A percentile compares a stretch with the other conserved stretches of the same genome.
phyloP scores from a whole-genome alignment of 2,888 invertebrate species.

The Lymantria dispar region DNA sequence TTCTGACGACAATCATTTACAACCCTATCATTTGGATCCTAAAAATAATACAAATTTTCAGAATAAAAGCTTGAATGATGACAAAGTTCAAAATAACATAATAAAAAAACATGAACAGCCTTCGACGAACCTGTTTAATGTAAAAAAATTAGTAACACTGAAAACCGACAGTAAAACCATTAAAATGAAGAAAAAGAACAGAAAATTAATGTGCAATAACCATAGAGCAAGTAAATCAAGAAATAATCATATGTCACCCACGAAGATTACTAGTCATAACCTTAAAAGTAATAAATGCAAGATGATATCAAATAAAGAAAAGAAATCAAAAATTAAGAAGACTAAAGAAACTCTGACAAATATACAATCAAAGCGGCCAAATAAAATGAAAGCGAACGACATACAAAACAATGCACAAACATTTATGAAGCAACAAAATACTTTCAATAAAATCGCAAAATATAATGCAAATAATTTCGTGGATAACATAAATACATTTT shows the following conservation, averaged over 20 bases:
- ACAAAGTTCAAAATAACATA: not conserved
- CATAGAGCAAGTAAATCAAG: too few relatives aligned
- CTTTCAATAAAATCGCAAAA: conserved; percentile 18
- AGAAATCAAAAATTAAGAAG: too few relatives aligned
- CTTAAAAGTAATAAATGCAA: too few relatives aligned
- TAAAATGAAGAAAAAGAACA: too few relatives aligned
- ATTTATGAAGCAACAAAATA: conserved; percentile 32
- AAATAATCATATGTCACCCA: too few relatives aligned
- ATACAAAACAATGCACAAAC: conserved; percentile 7
- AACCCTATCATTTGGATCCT: not conserved
- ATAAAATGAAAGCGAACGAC: not conserved
- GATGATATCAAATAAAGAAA: too few relatives aligned
- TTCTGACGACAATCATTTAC: conserved; percentile 5
- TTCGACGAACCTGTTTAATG: not conserved
- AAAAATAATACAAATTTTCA: not conserved
- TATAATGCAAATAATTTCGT: not conserved
- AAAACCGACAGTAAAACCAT: too few relatives aligned
- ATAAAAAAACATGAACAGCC: not conserved
- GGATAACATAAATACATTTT: not conserved
- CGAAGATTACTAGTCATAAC: too few relatives aligned
- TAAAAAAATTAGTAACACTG: too few relatives aligned
- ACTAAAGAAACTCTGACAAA: not conserved
- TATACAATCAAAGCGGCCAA: not conserved
- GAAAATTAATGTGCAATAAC: too few relatives aligned
- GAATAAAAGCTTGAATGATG: not conserved